Evolutionary conservation across 2,888 invertebrate species (phyloP).

Genomic region (Dynastes grantii): DNA sequence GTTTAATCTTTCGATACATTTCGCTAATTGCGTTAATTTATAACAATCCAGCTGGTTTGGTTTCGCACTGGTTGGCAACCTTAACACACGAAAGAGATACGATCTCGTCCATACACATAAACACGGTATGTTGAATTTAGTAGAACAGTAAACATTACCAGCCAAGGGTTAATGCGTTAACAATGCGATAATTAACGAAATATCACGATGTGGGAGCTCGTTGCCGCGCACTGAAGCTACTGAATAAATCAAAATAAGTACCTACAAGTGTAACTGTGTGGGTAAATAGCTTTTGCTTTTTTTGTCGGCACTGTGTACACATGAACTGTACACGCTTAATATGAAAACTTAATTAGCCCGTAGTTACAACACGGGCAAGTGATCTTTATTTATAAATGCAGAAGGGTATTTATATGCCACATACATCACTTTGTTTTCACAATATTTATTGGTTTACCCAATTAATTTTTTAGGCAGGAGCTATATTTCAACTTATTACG

Average conservation of each 20-base stretch:
- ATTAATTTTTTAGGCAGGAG: not conserved
- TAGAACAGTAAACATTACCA: slow-evolving; percentile 28
- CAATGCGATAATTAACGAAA: slow-evolving; percentile 45
- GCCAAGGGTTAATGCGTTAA: slow-evolving; percentile 43
- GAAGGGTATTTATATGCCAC: too few species aligned
- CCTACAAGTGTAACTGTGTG: not conserved
- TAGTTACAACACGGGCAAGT: too few species aligned
- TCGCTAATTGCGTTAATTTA: slow-evolving; percentile 52
- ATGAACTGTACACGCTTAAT: not conserved
- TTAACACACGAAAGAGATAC: slow-evolving; percentile 34
- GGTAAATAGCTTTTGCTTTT: not conserved
- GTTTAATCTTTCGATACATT: slow-evolving; percentile 50
- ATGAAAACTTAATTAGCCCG: not conserved
- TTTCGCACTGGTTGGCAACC: slow-evolving; percentile 45
- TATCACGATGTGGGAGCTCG: slow-evolving; percentile 32
- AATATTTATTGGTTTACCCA: too few species aligned
- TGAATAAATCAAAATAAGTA: not conserved
- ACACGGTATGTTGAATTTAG: slow-evolving; percentile 35
- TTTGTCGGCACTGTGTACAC: not conserved
- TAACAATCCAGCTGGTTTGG: slow-evolving; percentile 25
- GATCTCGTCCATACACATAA: slow-evolving; percentile 36
- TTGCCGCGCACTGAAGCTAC: slow-evolving; percentile 9
- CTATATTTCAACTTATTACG: not conserved
- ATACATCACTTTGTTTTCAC: too few species aligned
- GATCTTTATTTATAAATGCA: too few species aligned